Percentiles rank a stretch among this genome's conserved stretches.
These are phyloP conservation scores for Athene cunicularia DNA, from an alignment of 2,113 vertebrate species.

Conservation along the genomic window DNA sequence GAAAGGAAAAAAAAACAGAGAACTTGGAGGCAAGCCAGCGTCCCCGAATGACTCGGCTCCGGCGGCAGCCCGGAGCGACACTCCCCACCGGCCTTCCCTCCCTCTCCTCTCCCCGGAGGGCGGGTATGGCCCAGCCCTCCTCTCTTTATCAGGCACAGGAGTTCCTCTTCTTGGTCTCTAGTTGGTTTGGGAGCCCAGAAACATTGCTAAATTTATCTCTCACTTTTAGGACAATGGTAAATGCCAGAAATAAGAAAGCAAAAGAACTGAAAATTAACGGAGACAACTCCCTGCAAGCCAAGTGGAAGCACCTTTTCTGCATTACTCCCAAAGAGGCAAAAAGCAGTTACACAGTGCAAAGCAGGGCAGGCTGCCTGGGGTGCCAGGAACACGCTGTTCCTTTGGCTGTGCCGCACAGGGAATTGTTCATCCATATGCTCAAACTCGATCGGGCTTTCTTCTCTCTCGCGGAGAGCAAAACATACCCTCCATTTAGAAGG, in stretches of 20 bases:
- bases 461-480: neutral
- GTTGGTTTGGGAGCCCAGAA: neutral
- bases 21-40: conserved; percentile 55
- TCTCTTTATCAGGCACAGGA: neutral
- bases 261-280: neutral
- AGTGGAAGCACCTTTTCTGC: neutral
- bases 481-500: neutral
- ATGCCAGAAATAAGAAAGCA: neutral
- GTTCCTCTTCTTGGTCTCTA: neutral
- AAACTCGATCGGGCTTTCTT: neutral
- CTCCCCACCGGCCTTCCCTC: neutral
- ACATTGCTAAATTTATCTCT: neutral
- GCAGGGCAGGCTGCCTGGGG: conserved; percentile 12
- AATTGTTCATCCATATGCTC: neutral
- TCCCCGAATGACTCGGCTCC: conserved; percentile 63
- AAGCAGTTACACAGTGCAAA: neutral
- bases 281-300: neutral
- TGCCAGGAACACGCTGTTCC: conserved; percentile 45
- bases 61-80: neutral
- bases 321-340: neutral
- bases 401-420: neutral
- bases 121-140: conserved; percentile 1
- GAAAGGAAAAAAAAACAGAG: neutral
- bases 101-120: neutral
- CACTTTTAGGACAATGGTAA: neutral